A percentile compares a stretch with the other conserved stretches of the same genome.
Conservation (phyloP, 2,797 vertebrate species). For the Lithobates sylvaticus region DNA sequence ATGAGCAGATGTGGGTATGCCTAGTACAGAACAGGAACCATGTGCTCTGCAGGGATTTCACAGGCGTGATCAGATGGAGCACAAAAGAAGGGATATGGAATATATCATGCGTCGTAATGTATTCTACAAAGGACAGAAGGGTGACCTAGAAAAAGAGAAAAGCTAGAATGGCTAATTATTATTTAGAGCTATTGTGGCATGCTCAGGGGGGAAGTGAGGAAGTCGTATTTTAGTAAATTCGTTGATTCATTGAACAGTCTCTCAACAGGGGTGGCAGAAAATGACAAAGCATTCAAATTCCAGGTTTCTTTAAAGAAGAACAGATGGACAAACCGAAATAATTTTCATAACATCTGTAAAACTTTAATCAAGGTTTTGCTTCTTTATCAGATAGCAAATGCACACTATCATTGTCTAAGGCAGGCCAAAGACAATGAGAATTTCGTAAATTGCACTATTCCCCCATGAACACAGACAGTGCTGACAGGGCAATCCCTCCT, state of each 20-base stretch:
- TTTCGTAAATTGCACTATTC: no score
- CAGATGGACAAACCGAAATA: background rate
- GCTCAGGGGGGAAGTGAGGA: background rate
- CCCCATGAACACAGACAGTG: no score
- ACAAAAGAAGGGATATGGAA: constrained; percentile 7
- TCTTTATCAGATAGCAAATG: no score
- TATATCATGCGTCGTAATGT: constrained; percentile 28
- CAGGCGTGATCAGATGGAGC: background rate
- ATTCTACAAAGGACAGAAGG: constrained; percentile 19
- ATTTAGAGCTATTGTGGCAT: background rate
- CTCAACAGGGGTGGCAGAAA: background rate
- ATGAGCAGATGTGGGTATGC: constrained; percentile 28
- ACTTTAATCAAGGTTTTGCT: background rate
- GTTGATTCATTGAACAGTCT: constrained; percentile 7
- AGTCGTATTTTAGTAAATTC: constrained; percentile 5
- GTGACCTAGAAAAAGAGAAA: constrained; percentile 5
- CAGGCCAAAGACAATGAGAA: no score
- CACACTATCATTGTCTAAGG: no score
- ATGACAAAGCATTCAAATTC: constrained; percentile 7
- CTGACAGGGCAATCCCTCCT: no score
- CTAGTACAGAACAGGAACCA: constrained; percentile 16
- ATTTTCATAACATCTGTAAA: background rate
- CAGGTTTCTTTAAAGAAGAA: background rate
- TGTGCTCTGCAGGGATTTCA: constrained; percentile 23
- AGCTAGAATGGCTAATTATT: background rate